Conservation (phyloP, 2,113 vertebrate species). For the Indicator indicator region DNA sequence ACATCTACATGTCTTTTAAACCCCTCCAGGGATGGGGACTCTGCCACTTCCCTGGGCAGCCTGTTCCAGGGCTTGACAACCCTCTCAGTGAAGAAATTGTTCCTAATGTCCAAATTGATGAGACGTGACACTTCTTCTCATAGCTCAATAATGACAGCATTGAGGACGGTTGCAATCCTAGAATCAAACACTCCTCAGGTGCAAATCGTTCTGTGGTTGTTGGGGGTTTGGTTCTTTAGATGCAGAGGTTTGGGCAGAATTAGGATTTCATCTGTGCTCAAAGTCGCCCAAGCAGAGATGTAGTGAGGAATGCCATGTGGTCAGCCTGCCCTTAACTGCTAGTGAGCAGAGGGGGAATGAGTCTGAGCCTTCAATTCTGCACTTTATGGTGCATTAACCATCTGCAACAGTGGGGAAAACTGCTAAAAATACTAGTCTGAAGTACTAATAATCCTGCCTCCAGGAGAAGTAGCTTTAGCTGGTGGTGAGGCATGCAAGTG, state of each 20-base stretch:
- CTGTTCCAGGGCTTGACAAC: no score
- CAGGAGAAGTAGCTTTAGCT: neutral
- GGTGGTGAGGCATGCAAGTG: neutral
- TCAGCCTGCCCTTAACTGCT: neutral
- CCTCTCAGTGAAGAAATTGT: no score
- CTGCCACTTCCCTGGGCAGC: no score
- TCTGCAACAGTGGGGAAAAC: neutral
- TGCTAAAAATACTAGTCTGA: neutral
- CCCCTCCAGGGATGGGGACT: no score
- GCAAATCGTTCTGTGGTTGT: neutral
- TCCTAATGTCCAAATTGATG: no score
- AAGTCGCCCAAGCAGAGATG: neutral
- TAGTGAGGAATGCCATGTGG: no score
- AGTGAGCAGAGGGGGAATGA: neutral
- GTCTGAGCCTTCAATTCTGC: neutral
- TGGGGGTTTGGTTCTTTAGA: neutral
- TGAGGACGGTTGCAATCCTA: neutral
- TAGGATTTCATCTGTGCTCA: neutral
- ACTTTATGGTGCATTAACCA: neutral
- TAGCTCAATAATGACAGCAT: neutral
- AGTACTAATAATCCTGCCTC: neutral
- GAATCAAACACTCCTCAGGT: neutral
- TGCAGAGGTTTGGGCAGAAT: neutral
- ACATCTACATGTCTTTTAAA: no score
- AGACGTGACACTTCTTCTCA: neutral